These are phyloP conservation scores for Mergus octosetaceus DNA, from an alignment of 2,797 vertebrate species.

Conservation along the genomic window DNA sequence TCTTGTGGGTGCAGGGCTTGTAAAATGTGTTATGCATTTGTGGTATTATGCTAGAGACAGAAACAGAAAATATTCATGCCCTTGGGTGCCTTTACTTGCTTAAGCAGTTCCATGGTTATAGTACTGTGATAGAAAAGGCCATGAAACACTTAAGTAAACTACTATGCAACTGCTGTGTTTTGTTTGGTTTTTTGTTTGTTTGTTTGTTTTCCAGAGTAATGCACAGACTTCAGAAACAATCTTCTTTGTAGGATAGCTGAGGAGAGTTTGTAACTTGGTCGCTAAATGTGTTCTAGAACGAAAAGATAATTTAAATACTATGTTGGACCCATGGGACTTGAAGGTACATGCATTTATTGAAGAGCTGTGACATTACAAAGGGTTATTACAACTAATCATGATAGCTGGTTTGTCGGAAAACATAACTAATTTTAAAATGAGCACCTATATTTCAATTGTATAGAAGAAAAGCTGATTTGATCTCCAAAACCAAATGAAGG, in stretches of 20 bases:
- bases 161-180: background rate
- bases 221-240: background rate
- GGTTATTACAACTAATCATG: background rate
- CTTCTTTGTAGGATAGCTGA: background rate
- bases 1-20: background rate
- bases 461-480: background rate
- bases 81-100: background rate
- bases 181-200: no score
- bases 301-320: background rate
- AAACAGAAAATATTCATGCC: background rate
- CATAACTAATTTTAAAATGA: background rate
- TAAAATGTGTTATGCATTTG: background rate
- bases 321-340: background rate
- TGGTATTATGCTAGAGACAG: background rate
- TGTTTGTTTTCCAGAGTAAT: background rate
- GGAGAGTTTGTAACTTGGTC: background rate
- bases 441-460: background rate
- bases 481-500: background rate
- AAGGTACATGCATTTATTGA: background rate
- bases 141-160: background rate
- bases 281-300: background rate
- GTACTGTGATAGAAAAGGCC: background rate
- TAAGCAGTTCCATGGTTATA: background rate
- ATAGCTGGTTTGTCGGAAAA: background rate
- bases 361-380: background rate